Conservation (phyloP, 2,888 invertebrate species). For the Acanthosepion esculentum region DNA sequence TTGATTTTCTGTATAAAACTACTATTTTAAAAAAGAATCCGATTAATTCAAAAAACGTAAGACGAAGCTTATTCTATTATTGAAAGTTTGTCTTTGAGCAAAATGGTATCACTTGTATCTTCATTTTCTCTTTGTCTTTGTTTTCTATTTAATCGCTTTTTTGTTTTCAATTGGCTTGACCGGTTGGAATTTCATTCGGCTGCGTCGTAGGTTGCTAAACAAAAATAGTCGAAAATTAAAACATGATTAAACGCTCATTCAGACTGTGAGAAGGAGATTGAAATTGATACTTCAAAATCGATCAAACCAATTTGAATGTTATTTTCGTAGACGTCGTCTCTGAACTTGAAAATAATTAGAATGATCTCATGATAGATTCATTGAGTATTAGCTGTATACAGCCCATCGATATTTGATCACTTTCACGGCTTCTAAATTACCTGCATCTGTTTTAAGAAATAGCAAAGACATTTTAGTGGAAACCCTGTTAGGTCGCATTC, state of each 20-base stretch:
- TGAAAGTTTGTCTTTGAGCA: not conserved
- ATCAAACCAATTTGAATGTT: conserved; percentile 33
- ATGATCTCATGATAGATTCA: not conserved
- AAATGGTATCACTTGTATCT: not conserved
- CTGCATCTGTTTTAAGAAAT: no score
- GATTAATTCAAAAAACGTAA: not conserved
- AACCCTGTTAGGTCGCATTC: no score
- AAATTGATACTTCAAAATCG: not conserved
- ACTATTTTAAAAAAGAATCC: no score
- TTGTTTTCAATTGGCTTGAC: not conserved
- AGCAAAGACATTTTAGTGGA: no score
- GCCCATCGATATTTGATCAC: not conserved
- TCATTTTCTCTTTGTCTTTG: not conserved
- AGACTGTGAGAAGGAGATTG: conserved; percentile 33
- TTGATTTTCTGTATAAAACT: no score
- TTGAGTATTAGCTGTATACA: not conserved
- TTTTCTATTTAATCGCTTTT: not conserved
- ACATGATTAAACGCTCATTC: conserved; percentile 14
- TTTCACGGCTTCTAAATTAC: not conserved
- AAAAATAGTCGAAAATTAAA: conserved; percentile 21
- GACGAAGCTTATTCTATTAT: not conserved
- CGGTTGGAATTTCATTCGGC: not conserved
- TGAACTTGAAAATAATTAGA: conserved; percentile 1
- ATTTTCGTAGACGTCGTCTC: not conserved
- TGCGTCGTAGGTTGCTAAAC: not conserved